Percentiles rank a stretch among this genome's conserved stretches.
Evolutionary conservation across 2,797 vertebrate genomes (phyloP).

Genomic region (Spinus olivaceus): DNA sequence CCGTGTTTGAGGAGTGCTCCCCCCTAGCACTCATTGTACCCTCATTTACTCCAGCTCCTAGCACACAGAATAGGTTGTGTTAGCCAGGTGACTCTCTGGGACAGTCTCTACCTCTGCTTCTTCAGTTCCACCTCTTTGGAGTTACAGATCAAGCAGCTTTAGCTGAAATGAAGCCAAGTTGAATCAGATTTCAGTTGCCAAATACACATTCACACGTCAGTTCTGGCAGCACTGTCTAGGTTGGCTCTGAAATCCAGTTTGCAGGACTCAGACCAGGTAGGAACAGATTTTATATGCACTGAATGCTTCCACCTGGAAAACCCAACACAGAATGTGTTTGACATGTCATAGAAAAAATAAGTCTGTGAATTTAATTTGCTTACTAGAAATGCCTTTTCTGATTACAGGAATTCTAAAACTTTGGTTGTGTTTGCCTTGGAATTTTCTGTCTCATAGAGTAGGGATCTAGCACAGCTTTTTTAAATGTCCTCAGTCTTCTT

Average conservation of each 20-base stretch:
- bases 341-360: background rate
- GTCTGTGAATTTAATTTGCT: background rate
- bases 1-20: background rate
- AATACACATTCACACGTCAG: background rate
- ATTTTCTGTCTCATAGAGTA: background rate
- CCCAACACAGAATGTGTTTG: background rate
- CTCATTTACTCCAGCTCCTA: background rate
- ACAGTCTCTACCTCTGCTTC: background rate
- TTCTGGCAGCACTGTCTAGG: background rate
- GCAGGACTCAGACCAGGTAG: background rate
- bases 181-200: background rate
- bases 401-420: background rate
- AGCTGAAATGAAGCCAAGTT: background rate
- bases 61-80: rapidly evolving
- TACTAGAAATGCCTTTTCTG: conserved; percentile 17
- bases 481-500: background rate
- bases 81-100: background rate
- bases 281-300: background rate
- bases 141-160: background rate
- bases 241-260: background rate
- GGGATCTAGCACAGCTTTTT: background rate
- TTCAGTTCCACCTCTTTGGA: background rate
- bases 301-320: background rate
- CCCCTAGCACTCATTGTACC: background rate
- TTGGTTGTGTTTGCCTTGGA: conserved; percentile 8